phyloP scores from a whole-genome alignment of 1,140 invertebrate genomes.

The Drosophila nebulosa region DNA sequence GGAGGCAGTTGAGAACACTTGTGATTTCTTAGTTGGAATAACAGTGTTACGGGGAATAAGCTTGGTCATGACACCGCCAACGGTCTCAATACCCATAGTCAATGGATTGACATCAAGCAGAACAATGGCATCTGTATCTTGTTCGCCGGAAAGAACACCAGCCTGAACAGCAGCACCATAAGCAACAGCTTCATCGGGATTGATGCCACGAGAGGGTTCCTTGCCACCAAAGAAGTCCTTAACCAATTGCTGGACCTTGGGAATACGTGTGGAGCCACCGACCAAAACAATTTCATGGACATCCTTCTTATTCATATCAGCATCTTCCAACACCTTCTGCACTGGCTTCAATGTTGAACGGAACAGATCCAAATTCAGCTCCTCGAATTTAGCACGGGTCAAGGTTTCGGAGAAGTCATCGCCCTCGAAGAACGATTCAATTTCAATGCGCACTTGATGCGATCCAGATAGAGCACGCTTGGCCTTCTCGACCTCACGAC shows the following conservation, averaged over 20 bases:
- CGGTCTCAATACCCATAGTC: conserved; percentile 99
- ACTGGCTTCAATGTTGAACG: conserved; percentile 99
- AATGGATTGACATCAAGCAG: conserved; percentile 98
- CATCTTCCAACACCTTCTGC: conserved; percentile 98
- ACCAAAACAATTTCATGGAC: conserved; percentile 99
- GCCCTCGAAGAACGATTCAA: conserved; percentile 99
- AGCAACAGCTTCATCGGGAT: conserved; percentile 98
- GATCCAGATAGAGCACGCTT: conserved; percentile 97
- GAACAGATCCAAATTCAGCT: conserved; percentile 99
- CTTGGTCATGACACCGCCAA: conserved; percentile 99
- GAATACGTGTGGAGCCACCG: conserved; percentile 99
- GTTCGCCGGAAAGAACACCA: conserved; percentile 93
- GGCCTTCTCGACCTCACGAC: conserved; percentile 98
- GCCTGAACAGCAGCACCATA: conserved; percentile 99
- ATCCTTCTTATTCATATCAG: conserved; percentile 99
- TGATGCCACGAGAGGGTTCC: conserved; percentile 98
- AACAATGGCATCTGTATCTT: conserved; percentile 97
- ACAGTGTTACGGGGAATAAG: conserved; percentile 98
- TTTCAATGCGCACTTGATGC: conserved; percentile 98
- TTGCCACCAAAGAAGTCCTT: conserved; percentile 99
- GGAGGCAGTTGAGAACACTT: conserved; percentile 99
- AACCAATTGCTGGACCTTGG: conserved; percentile 98
- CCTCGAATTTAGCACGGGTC: conserved; percentile 99
- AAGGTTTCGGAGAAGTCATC: conserved; percentile 99
- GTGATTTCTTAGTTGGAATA: conserved; percentile 99